Conservation (phyloP, 2,797 vertebrate genomes). For the Mormyrus proboscirostris region DNA sequence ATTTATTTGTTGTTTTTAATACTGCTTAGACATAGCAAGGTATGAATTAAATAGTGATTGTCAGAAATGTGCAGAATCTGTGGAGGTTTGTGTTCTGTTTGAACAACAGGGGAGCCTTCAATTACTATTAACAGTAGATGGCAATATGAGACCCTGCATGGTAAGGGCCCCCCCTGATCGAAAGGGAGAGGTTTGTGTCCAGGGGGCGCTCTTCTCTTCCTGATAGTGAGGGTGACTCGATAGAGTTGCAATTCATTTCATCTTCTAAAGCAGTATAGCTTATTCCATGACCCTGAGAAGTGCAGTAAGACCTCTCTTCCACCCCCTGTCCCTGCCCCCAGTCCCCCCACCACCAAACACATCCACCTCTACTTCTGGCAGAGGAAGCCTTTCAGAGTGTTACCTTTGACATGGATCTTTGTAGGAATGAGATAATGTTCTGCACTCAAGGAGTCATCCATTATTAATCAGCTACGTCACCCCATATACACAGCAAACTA, state of each 20-base stretch:
- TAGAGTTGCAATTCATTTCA: background rate
- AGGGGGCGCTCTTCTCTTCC: background rate
- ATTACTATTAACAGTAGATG: background rate
- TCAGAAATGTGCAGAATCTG: background rate
- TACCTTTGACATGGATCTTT: constrained; percentile 4
- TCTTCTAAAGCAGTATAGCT: background rate
- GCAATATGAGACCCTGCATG: background rate
- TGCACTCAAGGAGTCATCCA: background rate
- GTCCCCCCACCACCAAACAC: background rate
- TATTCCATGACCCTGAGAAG: background rate
- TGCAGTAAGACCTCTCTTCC: background rate
- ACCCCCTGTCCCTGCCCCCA: background rate
- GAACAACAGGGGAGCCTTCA: background rate
- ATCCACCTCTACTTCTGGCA: background rate
- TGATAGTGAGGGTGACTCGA: background rate
- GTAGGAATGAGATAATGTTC: background rate
- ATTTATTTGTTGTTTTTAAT: background rate
- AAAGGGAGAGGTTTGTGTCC: background rate
- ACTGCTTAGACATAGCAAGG: background rate
- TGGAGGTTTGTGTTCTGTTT: background rate
- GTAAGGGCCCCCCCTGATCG: background rate
- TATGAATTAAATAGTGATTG: background rate
- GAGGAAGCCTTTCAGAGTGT: background rate
- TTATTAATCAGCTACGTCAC: background rate
- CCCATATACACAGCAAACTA: background rate